Percentiles rank a stretch among this genome's conserved stretches.
Evolutionary conservation across 2,113 vertebrate species (phyloP).

Genomic region (Haemorhous mexicanus): DNA sequence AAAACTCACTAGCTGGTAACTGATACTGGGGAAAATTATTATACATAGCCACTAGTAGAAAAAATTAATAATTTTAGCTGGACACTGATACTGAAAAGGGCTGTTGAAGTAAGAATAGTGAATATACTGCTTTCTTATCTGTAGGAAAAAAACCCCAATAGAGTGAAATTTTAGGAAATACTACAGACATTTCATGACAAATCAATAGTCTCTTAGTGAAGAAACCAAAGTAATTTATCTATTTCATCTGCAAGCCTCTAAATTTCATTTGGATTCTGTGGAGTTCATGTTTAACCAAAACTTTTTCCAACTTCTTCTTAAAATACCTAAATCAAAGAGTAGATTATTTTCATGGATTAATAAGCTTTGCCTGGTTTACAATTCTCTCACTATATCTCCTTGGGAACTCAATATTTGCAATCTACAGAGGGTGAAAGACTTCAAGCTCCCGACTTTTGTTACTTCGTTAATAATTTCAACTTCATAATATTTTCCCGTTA

Average conservation of each 20-base stretch:
- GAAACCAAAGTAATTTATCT: background rate
- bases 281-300: background rate
- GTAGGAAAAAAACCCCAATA: accelerated
- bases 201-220: background rate
- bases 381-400: background rate
- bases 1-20: background rate
- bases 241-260: background rate
- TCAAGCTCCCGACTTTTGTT: background rate
- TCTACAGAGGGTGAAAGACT: background rate
- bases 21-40: background rate
- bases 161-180: background rate
- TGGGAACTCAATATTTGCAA: background rate
- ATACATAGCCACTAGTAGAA: background rate
- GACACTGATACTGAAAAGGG: background rate
- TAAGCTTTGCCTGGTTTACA: background rate
- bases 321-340: background rate
- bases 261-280: background rate
- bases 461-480: background rate
- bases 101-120: background rate
- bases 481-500: background rate
- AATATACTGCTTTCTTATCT: background rate
- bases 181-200: background rate
- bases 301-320: background rate
- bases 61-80: background rate
- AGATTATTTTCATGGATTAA: background rate